Evolutionary conservation across 2,797 vertebrate genomes (phyloP), one percentile per base, ranked within the genome.

Genomic region (Hyperoplus lanceolatus): DNA sequence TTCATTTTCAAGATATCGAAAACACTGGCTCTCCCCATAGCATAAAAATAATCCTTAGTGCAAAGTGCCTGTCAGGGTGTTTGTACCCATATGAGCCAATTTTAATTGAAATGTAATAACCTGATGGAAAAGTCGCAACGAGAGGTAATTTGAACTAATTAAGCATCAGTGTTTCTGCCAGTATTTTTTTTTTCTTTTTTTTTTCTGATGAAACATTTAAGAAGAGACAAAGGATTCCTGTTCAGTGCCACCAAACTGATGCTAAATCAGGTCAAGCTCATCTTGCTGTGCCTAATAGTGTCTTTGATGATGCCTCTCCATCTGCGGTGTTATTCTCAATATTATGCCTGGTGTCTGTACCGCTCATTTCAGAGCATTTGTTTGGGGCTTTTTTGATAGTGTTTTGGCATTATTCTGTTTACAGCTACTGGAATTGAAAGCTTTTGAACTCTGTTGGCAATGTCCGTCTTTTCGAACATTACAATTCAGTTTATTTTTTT

Each of bases 31-130:
- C 76, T 85, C 81, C 67, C 65, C n/a, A 42, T 53, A 64, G 65
- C 68, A 74, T 77, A 60, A 70, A 70, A 65, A 72, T 29, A 36
- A 64, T 84, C 74, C 61, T 70, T 61, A 64, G 83, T 86, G 89
- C 75, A 90, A 92, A 91, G 92, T 93, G 92, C 92, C 93, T 93
- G 87, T 80, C 80, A 63, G 90, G 90, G 82, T 91, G 73, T 89
- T 81, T 82, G 72, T 68, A 74, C 84, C 85, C 77, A 50, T 80
- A 75, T 79, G 80, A 76, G 87, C 62, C 84, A 84, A 76, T 29
- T 3, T 29, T 73, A 68, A 56, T 81, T 51, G 36, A 29, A 58
- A 77, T 79, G 42, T 67, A 70, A 77, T 62, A 70, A 86, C 65
- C 79, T 71, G 65, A 76, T 83, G 80, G 72, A 64, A 79, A 86